Evolutionary conservation across 1,140 invertebrate species (phyloP), one percentile per base, ranked within the genome.

Genomic region (silkworm (Bombyx mori)): DNA sequence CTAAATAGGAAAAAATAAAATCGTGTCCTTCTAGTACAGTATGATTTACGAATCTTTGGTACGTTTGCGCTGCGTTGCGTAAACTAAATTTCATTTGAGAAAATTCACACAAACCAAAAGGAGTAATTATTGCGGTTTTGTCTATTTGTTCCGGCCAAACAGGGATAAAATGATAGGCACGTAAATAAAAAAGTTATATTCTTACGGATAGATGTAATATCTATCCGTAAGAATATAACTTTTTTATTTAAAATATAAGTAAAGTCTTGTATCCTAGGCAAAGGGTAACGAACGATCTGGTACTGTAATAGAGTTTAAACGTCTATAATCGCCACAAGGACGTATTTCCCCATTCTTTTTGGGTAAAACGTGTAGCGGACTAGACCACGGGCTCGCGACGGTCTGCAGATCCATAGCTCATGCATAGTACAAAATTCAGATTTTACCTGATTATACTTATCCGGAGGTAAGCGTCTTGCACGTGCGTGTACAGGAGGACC

Each of bases 391-490:
- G 22, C 51, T 60, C 42, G 61, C 60, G 57, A 60, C 53, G 58
- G 60, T 7, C 60, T 51, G 50, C 60, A 62, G 8, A 66, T 66
- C 1, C 63, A 60, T 45, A 66, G 44, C 22, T 66, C 57, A 10
- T 57, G 55, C 64, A 66, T 60, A 1, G 9, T 22, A 49, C 49
- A 12, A 44, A 66, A 62, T 56, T 66, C 60, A 2, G 12, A 18
- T 18, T 18, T 18, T 18, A 18, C 12, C 12, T 18, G 45, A 10
- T 47, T 47, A n/a, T 47, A 47, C 45, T 47, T 47, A n/a, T 47
- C 45, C 12, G 45, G 45, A 10, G 45, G 45, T 10, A 47, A n/a
- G 9, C 12, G 9, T 47, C 45, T 8, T n/a, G 45, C 45, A 10
- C 45, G 45, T 10, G 45, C 45, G 45, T 47, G 45, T 47, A 47